Evolutionary conservation across 53 echinoderm and acorn worm species (phyloP), one percentile per base, ranked within the genome.

Genomic region (Hippasteria phrygiana): DNA sequence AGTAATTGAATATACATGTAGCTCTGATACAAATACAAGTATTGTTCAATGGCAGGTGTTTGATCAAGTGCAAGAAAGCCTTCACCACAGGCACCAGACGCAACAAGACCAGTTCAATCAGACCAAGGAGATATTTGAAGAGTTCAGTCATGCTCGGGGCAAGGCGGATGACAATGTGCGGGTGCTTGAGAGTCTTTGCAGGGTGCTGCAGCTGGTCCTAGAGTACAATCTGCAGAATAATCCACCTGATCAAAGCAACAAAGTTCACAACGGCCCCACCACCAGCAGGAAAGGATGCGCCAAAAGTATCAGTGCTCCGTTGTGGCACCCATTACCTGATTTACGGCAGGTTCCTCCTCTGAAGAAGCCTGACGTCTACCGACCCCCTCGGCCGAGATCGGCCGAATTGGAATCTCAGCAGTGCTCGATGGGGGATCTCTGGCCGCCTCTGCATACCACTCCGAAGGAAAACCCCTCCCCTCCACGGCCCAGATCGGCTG

Each of bases 401-500:
- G 45, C 82, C 7, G 46, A 66, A 10, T 40, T 59, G n/a, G 79
- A 79, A 26, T 22, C 39, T 43, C 64, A 82, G 64, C 82, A 62
- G 47, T 2, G 16, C 5, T 29, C 31, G 65, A 17, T 47, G 16
- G 20, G 45, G 62, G 62, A 39, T 79, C 7, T 4, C 28, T 41
- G 79, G 59, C 62, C 34, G 7, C 37, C 38, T 12, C 59, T 59
- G 22, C 4, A 3, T 59, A 11, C 11, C 6, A 45, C 6, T 7
- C 46, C 46, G 11, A 26, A 59, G 26, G 26, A 20, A 26, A 14
- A 1, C 17, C 36, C 14, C 35, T 2, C 12, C 34, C n/a, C 74
- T 1, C 42, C 41, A 41, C 32, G 37, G 32, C 79, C 79, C 4
- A 54, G 24, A 40, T 79, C 79, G 40, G 62, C 26, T 24, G 79